A percentile compares a stretch with the other conserved stretches of the same genome.
Evolutionary conservation across 2,113 vertebrate species (phyloP).

Genomic region (human): GRCh38 chrX:137230001-137230500

Average conservation of each 20-base stretch:
- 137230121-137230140: constrained; percentile 60
- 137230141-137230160: neutral
- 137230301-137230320: neutral
- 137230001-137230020: constrained; percentile 53
- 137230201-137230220: neutral
- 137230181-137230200: neutral
- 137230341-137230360: neutral
- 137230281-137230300: neutral
- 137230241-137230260: neutral
- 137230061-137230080: constrained; percentile 56
- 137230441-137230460: neutral
- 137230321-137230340: neutral
- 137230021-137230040: constrained; percentile 16
- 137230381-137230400: neutral
- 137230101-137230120: constrained; percentile 51
- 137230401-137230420: neutral
- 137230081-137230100: constrained; percentile 25
- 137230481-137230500: neutral
- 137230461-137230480: neutral
- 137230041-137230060: constrained; percentile 53
- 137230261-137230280: neutral
- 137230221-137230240: neutral
- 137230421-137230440: neutral
- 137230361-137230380: neutral
- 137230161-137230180: constrained; percentile 38